These are phyloP conservation scores for Fulica atra DNA, from an alignment of 2,113 vertebrate genomes.

Conservation along the genomic window DNA sequence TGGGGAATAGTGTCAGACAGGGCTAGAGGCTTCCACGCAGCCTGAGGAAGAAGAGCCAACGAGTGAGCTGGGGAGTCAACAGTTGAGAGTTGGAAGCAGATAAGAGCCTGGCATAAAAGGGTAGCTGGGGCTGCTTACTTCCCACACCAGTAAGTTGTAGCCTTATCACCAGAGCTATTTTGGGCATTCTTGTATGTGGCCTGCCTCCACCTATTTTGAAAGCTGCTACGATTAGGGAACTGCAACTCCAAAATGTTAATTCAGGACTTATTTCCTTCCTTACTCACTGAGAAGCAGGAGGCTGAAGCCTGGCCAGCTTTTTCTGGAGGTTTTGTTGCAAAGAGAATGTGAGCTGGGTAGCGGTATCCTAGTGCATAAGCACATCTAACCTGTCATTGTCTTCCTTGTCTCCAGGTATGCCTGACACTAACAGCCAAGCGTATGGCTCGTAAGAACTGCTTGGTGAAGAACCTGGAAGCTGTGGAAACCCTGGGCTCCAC, in stretches of 20 bases:
- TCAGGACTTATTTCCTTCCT: not conserved
- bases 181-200: not conserved
- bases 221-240: not conserved
- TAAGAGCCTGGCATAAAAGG: not conserved
- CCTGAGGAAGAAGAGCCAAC: not conserved
- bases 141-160: not conserved
- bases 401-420: constrained; percentile 67
- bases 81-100: not conserved
- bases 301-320: not conserved
- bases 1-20: not conserved
- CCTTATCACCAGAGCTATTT: not conserved
- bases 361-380: not conserved
- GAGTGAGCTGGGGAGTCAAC: not conserved
- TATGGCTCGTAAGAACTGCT: constrained; percentile 84
- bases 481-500: constrained; percentile 85
- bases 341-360: not conserved
- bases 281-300: not conserved
- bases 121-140: not conserved
- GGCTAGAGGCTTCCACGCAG: not conserved
- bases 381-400: not conserved
- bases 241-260: not conserved
- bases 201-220: not conserved
- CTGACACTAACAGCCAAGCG: constrained; percentile 84
- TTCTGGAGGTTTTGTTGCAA: not conserved
- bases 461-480: constrained; percentile 84